Evolutionary conservation across 2,888 invertebrate species (phyloP), one percentile per base, ranked within the genome.

Genomic region (Nomada goodeniana): DNA sequence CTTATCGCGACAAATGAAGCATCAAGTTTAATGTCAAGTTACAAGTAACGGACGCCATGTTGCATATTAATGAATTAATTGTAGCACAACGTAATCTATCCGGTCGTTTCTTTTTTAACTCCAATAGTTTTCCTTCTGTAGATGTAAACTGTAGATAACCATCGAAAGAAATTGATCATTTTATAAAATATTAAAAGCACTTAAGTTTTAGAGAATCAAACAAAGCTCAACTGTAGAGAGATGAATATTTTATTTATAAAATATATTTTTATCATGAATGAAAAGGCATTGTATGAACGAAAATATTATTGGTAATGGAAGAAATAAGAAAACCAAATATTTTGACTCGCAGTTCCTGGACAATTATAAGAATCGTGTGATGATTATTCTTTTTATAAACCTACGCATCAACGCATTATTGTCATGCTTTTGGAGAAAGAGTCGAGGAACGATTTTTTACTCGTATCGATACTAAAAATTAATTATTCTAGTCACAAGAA

Each of bases 401-500:
- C 50, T 55, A 53, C 23, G 29, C 13, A 20, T 23, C 26, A 23
- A 57, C 23, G 57, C 57, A 23, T 18, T 57, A 36, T 70, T 29
- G 11, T 29, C 36, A n/a, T n/a, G 13, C 20, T 15, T 47, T n/a
- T 59, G 15, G 47, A 65, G 57, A 76, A 80, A 29, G 26, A 71
- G 72, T 42, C 64, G 53, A 63, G 53, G 57, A 44, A 61, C 29
- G 63, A 77, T 69, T 73, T 61, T 76, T 68, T 72, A 68, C 57
- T 52, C 64, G 29, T 65, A 60, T 47, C 0, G 52, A 61, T 79
- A 80, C 53, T 74, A 76, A 86, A 70, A 55, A 75, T 78, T 61
- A 47, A 53, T 71, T 79, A 86, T 80, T 91, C 91, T 90, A 90
- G 90, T 90, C 90, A 89, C 71, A 79, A 82, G 80, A 77, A 82